These are phyloP conservation scores for Sorex araneus DNA, from an alignment of 2,113 vertebrate genomes.

Conservation along the genomic window DNA sequence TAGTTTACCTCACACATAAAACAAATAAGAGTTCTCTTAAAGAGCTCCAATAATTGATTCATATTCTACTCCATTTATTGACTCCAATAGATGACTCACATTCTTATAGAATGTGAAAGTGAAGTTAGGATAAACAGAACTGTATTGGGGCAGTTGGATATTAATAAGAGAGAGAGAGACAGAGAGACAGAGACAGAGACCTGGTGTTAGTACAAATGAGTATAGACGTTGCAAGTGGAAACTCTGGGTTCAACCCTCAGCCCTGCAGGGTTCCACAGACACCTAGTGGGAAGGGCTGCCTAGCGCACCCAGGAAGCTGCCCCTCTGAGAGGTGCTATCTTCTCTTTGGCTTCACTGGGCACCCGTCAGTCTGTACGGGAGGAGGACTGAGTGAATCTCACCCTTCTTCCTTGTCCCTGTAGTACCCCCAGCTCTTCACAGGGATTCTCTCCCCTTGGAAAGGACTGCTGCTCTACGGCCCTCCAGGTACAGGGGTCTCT, in stretches of 20 bases:
- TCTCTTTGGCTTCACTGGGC: background rate
- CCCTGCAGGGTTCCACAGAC: too few species aligned
- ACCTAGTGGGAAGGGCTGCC: too few species aligned
- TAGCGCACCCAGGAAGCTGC: background rate
- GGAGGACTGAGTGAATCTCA: background rate
- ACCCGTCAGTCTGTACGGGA: fast-evolving
- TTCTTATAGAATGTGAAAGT: slow-evolving; percentile 27
- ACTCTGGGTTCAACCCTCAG: too few species aligned
- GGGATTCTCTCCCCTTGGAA: slow-evolving; percentile 98
- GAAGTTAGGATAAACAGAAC: background rate
- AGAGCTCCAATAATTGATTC: slow-evolving; percentile 22
- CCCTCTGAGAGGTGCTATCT: too few species aligned
- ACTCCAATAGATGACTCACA: too few species aligned
- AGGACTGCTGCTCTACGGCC: slow-evolving; percentile 96
- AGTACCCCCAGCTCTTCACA: slow-evolving; percentile 98
- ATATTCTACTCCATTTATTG: too few species aligned
- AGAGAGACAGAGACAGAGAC: background rate
- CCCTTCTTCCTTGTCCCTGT: slow-evolving; percentile 61
- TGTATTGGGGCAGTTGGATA: background rate
- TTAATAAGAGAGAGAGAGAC: background rate
- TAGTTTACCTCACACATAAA: too few species aligned
- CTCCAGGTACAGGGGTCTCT: slow-evolving; percentile 91
- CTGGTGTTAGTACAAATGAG: too few species aligned
- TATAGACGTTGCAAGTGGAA: too few species aligned
- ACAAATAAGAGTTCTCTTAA: slow-evolving; percentile 8